Base-by-base conservation (phyloP, 2,797 vertebrate genomes). In the Siniperca scherzeri region DNA sequence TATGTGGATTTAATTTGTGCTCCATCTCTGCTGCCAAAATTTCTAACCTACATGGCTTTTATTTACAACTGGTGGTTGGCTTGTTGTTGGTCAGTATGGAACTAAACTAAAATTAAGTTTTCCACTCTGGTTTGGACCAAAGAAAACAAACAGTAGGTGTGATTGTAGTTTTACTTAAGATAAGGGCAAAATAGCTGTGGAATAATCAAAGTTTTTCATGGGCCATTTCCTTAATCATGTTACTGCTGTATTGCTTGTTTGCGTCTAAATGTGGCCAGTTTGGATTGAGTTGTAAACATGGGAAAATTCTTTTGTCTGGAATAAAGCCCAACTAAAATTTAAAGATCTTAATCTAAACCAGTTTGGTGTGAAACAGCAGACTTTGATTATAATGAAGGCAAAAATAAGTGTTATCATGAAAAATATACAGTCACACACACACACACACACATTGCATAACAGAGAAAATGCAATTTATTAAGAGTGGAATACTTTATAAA, bases 101-200 rank as follows among this genome's bases (percentile, higher is more conserved):
- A 80, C 86, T 66, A 66, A 84, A 85, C 90, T 81, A 73, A 81
- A 85, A 88, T 87, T 46, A 55, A 59, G 86, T 91, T 81, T 93
- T 89, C 92, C 90, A 88, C 86, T 89, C 81, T 0, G 67, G 60
- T 84, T 87, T 50, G 74, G 77, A 85, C 87, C 86, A 92, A 90
- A 64, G 81, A 90, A 94, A 94, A 92, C 89, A 94, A 94, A 89
- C 87, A 21, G 77, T 60, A 93, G 93, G 92, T 93, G 89, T 82
- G 89, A 92, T 90, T 91, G 86, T 33, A 78, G 82, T 74, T 83
- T 88, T 64, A 56, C 74, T 87, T 57, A 46, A 90, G 89, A 93
- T 91, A 90, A 89, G 87, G 79, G 72, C 60, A 71, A 65, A 87
- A 85, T 11, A 50, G 53, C 50, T 36, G 55, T 11, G 71, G 56